Evolutionary conservation across 2,797 vertebrate species (phyloP), one percentile per base, ranked within the genome.

Genomic region (Macropodus opercularis): DNA sequence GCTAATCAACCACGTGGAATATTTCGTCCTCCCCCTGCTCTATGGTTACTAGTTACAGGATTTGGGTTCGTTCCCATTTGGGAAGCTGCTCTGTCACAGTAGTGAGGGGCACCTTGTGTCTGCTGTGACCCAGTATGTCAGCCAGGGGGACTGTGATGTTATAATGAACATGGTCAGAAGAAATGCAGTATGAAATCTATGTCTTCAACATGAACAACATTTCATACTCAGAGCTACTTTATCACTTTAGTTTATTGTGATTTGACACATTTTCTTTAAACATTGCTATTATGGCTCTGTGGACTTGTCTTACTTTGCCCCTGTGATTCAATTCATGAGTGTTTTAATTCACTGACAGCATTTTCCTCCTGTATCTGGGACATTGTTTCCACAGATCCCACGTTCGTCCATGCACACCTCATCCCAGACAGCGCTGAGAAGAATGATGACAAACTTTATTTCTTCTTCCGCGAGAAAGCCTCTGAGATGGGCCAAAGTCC

Each of bases 391-490:
- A 21, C 88, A 99, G 97, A 99, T 78, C 97, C 97, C 7, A 95
- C 95, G 1, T 99, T 99, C 2, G 87, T 99, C 80, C 95, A 95
- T 0, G 95, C 95, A 3, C 96, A 98, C 90, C 95, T 98, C 72
- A 98, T 99, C 77, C 97, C 97, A 0, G 97, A 99, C 90, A 98
- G 97, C 0, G 94, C 93, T 0, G 96, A 99, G 80, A 94, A 94
- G 82, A 99, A 98, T 0, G 97, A 98, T 0, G 95, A 99, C 91
- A 99, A 98, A 70, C 94, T 99, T 17, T 99, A 99, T 85, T 99
- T 98, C 85, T 99, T 99, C 91, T 99, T 99, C 85, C 95, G 96
- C 2, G 97, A 98, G 90, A 97, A 97, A 81, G 93, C 95, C 0
- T 93, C 95, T 0, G 96, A 99, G 84, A 93, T 95, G 29, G 94